These are phyloP conservation scores for Marmota monax DNA, from an alignment of 2,113 vertebrate genomes.

Conservation along the genomic window DNA sequence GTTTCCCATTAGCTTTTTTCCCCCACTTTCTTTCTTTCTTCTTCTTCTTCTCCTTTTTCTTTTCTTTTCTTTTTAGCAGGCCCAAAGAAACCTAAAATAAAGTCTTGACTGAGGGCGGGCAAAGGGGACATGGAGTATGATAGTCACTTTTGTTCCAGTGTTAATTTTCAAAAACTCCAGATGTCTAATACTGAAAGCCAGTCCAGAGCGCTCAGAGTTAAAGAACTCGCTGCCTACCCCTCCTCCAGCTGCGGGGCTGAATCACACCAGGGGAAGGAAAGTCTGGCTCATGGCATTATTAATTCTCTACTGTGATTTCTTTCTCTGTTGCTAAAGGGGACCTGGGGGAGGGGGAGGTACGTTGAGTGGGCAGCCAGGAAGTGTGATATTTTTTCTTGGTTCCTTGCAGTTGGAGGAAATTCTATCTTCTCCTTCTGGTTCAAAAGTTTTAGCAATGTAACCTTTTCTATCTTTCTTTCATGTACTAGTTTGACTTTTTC, in stretches of 20 bases:
- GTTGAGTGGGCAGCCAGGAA: slow-evolving; percentile 82
- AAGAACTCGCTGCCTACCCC: slow-evolving; percentile 65
- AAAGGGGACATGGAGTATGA: slow-evolving; percentile 46
- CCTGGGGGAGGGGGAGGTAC: slow-evolving; percentile 46
- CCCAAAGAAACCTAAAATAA: slow-evolving; percentile 80
- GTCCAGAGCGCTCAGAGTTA: slow-evolving; percentile 71
- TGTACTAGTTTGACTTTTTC: slow-evolving; percentile 46
- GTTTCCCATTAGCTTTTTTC: not conserved
- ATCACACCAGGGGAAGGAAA: slow-evolving; percentile 72
- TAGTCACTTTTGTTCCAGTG: slow-evolving; percentile 86
- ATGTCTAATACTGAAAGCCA: slow-evolving; percentile 89
- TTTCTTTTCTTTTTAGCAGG: not conserved
- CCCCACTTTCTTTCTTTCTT: not conserved
- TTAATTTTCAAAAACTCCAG: slow-evolving; percentile 87
- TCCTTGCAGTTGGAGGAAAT: slow-evolving; percentile 71
- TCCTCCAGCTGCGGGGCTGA: slow-evolving; percentile 79
- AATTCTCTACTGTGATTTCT: slow-evolving; percentile 83
- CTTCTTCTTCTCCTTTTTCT: too few relatives aligned
- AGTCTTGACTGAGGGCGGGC: slow-evolving; percentile 79
- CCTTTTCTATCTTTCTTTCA: slow-evolving; percentile 33
- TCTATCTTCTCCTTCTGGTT: slow-evolving; percentile 76
- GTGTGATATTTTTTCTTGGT: slow-evolving; percentile 84
- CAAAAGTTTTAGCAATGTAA: slow-evolving; percentile 54
- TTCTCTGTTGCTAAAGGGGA: slow-evolving; percentile 75
- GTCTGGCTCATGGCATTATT: slow-evolving; percentile 67